phyloP scores from a whole-genome alignment of 92 coral and sea anemone species.

The Umimayanthus kanabou region DNA sequence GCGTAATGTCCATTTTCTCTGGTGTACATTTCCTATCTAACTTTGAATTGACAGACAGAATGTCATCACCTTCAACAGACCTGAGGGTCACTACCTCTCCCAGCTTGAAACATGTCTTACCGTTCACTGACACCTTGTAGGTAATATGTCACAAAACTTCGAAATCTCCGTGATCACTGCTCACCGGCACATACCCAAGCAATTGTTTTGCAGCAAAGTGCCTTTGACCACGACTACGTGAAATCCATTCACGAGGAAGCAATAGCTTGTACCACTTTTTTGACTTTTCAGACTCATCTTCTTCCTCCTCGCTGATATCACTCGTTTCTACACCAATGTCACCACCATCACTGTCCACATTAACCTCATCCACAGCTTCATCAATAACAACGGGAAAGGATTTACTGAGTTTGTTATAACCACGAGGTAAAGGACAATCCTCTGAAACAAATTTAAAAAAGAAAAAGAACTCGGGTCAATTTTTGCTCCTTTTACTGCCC shows the following conservation, averaged over 20 bases:
- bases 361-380: slow-evolving; percentile 18
- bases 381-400: slow-evolving; percentile 25
- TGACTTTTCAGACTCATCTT: neutral
- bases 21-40: slow-evolving; percentile 6
- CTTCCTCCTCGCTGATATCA: slow-evolving; percentile 5
- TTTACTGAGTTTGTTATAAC: slow-evolving; percentile 33
- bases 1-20: neutral
- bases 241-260: slow-evolving; percentile 42
- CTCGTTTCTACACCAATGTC: neutral
- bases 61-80: slow-evolving; percentile 31
- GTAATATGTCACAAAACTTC: slow-evolving; percentile 36
- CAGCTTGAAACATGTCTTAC: slow-evolving; percentile 12
- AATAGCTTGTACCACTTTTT: slow-evolving; percentile 38
- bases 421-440: slow-evolving; percentile 11
- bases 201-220: slow-evolving; percentile 34
- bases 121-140: slow-evolving; percentile 13
- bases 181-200: slow-evolving; percentile 42
- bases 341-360: neutral
- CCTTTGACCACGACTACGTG: slow-evolving; percentile 36
- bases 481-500: too few species aligned
- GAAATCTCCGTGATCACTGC: slow-evolving; percentile 35
- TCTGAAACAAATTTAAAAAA: neutral
- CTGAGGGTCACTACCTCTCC: slow-evolving; percentile 42
- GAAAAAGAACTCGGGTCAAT: neutral
- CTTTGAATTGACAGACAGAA: slow-evolving; percentile 22